Evolutionary conservation across 2,113 vertebrate species (phyloP), one percentile per base, ranked within the genome.

Genomic region (Turnix velox): DNA sequence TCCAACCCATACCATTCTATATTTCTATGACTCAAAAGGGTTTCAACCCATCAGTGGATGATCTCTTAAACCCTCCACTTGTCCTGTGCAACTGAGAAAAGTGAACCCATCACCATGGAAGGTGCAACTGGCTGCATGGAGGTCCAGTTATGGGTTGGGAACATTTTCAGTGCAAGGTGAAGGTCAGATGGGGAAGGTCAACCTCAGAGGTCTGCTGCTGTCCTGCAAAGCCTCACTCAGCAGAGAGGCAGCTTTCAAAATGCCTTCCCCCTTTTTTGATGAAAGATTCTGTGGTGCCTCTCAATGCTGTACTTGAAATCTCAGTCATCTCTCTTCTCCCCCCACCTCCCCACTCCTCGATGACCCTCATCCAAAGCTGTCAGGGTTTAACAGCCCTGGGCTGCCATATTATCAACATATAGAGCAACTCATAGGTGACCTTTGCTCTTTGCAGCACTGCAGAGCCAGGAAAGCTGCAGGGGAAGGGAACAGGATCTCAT

Each of bases 181-280:
- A 74, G 46, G 4, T 30, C 15, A 20, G 2, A 6, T 88, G 57
- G 48, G 27, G 77, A 88, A 75, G 48, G 73, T 75, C 6, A 3
- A 3, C 46, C n/a, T 67, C 0, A 0, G 59, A 54, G 42, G 17
- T 52, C 6, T n/a, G 4, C 40, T 3, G 16, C 43, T 18, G 68
- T 16, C 62, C 92, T 95, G 90, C 55, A 78, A 84, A 91, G 40
- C 31, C 55, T 96, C 92, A 90, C 55, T 96, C 93, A 92, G 51
- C 14, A 0, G 61, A 0, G 61, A 90, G n/a, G 49, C 49, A 55
- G 90, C 66, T 84, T 94, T 91, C 59, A 75, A 90, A 82, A 88
- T 72, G n/a, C 54, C 67, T 87, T 88, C 72, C 74, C 18, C 57
- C n/a, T n/a, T 82, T 91, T 49, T 42, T 25, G 69, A 33, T 79